Evolutionary conservation across 2,797 vertebrate genomes (phyloP), one percentile per base, ranked within the genome.

Genomic region (Acomys russatus): DNA sequence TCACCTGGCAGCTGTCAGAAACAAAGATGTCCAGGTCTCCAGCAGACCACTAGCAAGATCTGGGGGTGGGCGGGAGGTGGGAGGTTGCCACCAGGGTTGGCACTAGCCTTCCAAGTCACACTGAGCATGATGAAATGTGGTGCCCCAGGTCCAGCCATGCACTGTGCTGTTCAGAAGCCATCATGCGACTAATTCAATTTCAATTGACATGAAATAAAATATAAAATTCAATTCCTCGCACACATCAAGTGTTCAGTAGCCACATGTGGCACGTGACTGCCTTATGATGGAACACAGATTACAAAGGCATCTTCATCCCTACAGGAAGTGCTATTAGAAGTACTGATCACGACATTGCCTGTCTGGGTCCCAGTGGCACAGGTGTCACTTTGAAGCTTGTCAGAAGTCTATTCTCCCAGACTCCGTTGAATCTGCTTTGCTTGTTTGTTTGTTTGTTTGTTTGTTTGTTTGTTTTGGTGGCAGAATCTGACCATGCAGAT

Each of bases 231-330:
- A 1, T 2, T 64, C 44, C 68, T 85, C 88, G 8, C n/a, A 61
- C 63, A 38, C 33, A 28, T 71, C 44, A 76, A 38, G 56, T 76
- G 8, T 56, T 68, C 18, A 11, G 6, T 11, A 63, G 11, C 20
- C 59, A n/a, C 25, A 0, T 0, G n/a, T 30, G 44, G 30, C 44
- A 9, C 15, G 61, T 5, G 76, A 73, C n/a, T 17, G 3, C 87
- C 2, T 0, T 30, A 0, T 1, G 8, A 76, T 54, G 10, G 11
- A 68, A n/a, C 17, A 1, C n/a, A 17, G 70, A 12, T 14, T 0
- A 9, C 0, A 20, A 20, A 83, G 61, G 2, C 28, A 8, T 56
- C 33, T 11, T 20, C 7, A 63, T 77, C 54, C 0, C 14, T 28
- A 1, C 4, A 0, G 12, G 18, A 6, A 6, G 12, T 18, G 51